Base-by-base conservation (phyloP, 1,140 invertebrate species). In the Hylaeus anthracinus region DNA sequence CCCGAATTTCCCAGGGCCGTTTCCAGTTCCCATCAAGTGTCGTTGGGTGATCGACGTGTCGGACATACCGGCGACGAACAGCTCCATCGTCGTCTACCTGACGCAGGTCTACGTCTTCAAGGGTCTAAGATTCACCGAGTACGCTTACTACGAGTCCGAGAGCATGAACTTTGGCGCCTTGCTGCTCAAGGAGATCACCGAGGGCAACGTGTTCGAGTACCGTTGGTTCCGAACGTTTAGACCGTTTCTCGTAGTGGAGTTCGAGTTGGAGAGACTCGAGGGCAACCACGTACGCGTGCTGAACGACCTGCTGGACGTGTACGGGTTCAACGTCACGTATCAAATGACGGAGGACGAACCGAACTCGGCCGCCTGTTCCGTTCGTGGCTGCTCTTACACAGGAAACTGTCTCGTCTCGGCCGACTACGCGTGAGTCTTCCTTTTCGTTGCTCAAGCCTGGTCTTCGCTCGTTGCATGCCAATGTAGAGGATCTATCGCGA, bases 321-420 rank as follows among this genome's bases (percentile, higher is more conserved):
- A 96, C 90, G 98, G 98, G 8, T 98, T 99, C 93, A 99, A 99
- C 91, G 96, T 98, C 82, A 98, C 97, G 5, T 98, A 98, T 90
- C 97, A 98, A 89, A 96, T 98, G 81, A 94, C 92, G 1, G 90
- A 93, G 79, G 90, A 90, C 55, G 89, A 93, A 12, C 93, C 94
- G 37, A 94, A 95, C 83, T 83, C 93, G 2, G 93, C 95, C 55
- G 95, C 96, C 6, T 98, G 97, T 90, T 97, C 95, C 60, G 95
- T 97, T 26, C 94, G 95, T 66, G 95, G 96, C 69, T 98, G 98
- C 90, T 97, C 97, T 0, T 97, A 96, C 80, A 95, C 97, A 1
- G 98, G 98, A 26, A 95, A 97, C 89, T 99, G 98, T 90, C 95
- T 95, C 83, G 96, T 96, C 3, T 95, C 93, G 45, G 90, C 92